Evolutionary conservation across 2,797 vertebrate species (phyloP).

Genomic region (Okamejei kenojei): DNA sequence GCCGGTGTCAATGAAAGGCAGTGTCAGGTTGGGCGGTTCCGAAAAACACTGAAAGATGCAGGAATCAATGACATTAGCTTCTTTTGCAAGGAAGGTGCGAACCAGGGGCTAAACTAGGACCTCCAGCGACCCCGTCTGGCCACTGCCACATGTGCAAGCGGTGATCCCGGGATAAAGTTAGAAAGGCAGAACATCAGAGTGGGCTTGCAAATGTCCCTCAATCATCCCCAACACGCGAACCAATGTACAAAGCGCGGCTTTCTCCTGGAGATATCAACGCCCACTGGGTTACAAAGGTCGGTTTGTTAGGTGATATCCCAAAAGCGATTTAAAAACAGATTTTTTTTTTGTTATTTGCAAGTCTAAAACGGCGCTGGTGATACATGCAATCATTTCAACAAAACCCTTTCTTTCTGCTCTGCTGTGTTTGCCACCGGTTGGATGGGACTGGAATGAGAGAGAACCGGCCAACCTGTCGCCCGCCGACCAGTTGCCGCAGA

Average conservation of each 20-base stretch:
- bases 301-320: not conserved
- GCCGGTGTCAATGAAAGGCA: not conserved
- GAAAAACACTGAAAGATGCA: not conserved
- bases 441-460: not conserved
- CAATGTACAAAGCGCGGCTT: not conserved
- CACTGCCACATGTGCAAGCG: not conserved
- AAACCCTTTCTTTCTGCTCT: not conserved
- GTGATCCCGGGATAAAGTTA: not conserved
- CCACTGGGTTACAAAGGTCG: not conserved
- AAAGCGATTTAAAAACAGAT: not conserved
- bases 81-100: not conserved
- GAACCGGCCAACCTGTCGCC: not conserved
- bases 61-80: not conserved
- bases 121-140: conserved; percentile 10
- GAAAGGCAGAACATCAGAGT: not conserved
- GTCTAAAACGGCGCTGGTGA: not conserved
- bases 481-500: not conserved
- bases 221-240: not conserved
- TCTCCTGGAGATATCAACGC: not conserved
- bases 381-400: not conserved
- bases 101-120: not conserved
- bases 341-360: not conserved
- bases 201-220: not conserved
- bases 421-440: not conserved
- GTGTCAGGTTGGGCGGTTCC: not conserved